phyloP scores from a whole-genome alignment of 1,140 invertebrate genomes.

The Gryon sp. region DNA sequence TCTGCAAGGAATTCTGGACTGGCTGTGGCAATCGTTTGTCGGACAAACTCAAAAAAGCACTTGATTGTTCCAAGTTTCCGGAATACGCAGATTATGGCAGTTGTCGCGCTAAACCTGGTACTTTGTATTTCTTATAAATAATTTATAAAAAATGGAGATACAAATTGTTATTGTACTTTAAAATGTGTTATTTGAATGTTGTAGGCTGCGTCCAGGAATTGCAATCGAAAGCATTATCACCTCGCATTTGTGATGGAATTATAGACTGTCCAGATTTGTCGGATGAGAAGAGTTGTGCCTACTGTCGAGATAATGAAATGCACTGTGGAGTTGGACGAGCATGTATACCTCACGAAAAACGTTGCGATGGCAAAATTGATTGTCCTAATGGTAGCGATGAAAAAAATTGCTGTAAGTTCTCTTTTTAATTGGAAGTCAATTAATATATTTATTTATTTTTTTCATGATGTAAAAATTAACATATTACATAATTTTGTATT shows the following conservation, averaged over 20 bases:
- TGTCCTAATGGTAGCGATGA: constrained; percentile 93
- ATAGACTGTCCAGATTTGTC: constrained; percentile 91
- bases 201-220: constrained; percentile 86
- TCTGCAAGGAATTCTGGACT: constrained; percentile 90
- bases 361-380: constrained; percentile 90
- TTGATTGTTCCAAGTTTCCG: constrained; percentile 90
- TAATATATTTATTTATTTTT: constrained; percentile 3
- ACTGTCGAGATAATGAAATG: constrained; percentile 85
- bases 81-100: constrained; percentile 86
- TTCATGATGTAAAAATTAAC: no score
- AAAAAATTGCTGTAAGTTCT: constrained; percentile 88
- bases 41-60: constrained; percentile 83
- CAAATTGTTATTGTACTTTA: background rate
- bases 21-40: constrained; percentile 89
- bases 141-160: background rate
- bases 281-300: constrained; percentile 88
- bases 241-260: constrained; percentile 90
- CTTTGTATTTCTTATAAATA: constrained; percentile 30
- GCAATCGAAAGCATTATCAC: constrained; percentile 85
- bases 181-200: no score
- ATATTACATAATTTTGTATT: constrained; percentile 6
- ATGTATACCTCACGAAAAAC: constrained; percentile 85
- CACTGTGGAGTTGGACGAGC: constrained; percentile 88
- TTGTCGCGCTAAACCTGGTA: constrained; percentile 89
- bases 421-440: background rate